Evolutionary conservation across 2,888 invertebrate species (phyloP).

Genomic region (Orthosia gracilis): DNA sequence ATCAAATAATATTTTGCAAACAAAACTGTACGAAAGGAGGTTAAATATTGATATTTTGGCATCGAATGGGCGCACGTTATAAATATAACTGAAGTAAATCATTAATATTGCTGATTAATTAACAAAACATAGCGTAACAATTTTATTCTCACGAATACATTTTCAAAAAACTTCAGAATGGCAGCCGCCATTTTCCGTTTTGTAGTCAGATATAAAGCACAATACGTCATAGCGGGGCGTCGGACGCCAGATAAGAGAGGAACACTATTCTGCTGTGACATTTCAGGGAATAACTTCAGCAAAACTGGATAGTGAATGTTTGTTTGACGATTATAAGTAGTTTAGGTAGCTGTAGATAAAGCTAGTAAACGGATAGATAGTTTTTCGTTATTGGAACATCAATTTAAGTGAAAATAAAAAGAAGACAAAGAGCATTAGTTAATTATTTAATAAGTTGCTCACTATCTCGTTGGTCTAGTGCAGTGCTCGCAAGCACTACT

Average conservation of each 20-base stretch:
- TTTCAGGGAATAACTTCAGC: slow-evolving; percentile 61
- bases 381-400: too few relatives aligned
- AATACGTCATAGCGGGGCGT: slow-evolving; percentile 62
- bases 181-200: slow-evolving; percentile 54
- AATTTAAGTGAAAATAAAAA: too few relatives aligned
- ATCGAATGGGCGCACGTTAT: too few relatives aligned
- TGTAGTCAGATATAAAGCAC: slow-evolving; percentile 58
- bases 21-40: too few relatives aligned
- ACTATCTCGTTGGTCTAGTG: too few relatives aligned
- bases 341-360: neutral
- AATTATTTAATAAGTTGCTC: too few relatives aligned
- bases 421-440: too few relatives aligned
- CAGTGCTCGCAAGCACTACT: too few relatives aligned
- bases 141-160: neutral
- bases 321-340: slow-evolving; percentile 18
- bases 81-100: too few relatives aligned
- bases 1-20: too few relatives aligned
- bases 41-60: too few relatives aligned
- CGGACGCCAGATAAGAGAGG: slow-evolving; percentile 55
- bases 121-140: neutral
- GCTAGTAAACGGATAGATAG: neutral
- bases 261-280: slow-evolving; percentile 64
- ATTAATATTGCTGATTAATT: too few relatives aligned
- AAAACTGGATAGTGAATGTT: slow-evolving; percentile 45
- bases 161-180: slow-evolving; percentile 27